Conservation (phyloP, 2,888 invertebrate species). For the Sesia bembeciformis region DNA sequence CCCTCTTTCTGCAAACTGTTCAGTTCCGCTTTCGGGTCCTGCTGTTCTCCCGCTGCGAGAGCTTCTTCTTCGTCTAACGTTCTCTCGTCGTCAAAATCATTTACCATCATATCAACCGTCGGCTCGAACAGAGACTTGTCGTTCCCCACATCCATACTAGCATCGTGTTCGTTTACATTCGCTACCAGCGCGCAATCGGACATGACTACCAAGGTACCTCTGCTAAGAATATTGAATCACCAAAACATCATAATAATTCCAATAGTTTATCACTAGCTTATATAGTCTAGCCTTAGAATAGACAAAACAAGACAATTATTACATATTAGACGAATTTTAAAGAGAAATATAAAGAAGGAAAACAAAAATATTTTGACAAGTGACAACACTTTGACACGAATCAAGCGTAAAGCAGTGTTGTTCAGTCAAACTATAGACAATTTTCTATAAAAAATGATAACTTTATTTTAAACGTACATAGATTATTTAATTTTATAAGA, state of each 20-base stretch:
- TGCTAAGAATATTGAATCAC: slow-evolving; percentile 38
- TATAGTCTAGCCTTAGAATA: slow-evolving; percentile 21
- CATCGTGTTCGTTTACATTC: slow-evolving; percentile 71
- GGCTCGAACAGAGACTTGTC: slow-evolving; percentile 87
- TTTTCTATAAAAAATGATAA: too few species aligned
- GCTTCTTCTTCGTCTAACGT: slow-evolving; percentile 98
- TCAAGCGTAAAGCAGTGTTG: neutral
- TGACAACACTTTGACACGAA: slow-evolving; percentile 36
- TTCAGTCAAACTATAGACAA: neutral
- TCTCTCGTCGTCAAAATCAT: slow-evolving; percentile 98
- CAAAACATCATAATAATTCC: slow-evolving; percentile 37
- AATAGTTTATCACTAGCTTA: slow-evolving; percentile 21
- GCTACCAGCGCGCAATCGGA: slow-evolving; percentile 71
- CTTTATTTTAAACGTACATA: too few species aligned
- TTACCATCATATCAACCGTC: slow-evolving; percentile 95
- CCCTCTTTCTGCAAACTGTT: slow-evolving; percentile 93
- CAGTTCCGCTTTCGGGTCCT: slow-evolving; percentile 91
- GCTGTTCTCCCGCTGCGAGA: slow-evolving; percentile 87
- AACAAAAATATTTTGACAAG: slow-evolving; percentile 72
- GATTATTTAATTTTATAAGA: too few species aligned
- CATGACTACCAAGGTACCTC: slow-evolving; percentile 59
- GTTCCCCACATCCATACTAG: slow-evolving; percentile 71
- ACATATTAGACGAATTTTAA: slow-evolving; percentile 32
- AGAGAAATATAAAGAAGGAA: slow-evolving; percentile 39
- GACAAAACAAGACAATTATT: slow-evolving; percentile 36